Percentiles rank a stretch among this genome's conserved stretches.
phyloP scores from a whole-genome alignment of 2,797 vertebrate genomes.

The Malurus leucopterus region DNA sequence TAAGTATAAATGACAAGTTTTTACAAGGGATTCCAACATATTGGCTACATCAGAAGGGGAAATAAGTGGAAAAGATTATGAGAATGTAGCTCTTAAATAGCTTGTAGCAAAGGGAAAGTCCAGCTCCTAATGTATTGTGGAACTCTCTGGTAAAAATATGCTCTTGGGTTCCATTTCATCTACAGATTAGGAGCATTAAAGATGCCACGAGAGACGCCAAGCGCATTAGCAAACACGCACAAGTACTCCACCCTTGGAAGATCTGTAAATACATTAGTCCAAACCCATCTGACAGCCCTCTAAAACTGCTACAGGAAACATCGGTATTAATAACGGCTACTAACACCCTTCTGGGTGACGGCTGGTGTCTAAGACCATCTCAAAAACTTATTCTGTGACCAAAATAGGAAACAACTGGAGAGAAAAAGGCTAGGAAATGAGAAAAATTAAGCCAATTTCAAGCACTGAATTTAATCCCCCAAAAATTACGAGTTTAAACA shows the following conservation, averaged over 20 bases:
- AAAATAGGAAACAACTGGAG: not conserved
- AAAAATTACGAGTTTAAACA: not conserved
- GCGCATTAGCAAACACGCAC: not conserved
- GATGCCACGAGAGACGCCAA: not conserved
- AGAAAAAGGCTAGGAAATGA: not conserved
- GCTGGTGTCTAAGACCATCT: not conserved
- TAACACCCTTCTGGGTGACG: not conserved
- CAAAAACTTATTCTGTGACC: not conserved
- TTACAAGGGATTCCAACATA: conserved; percentile 21
- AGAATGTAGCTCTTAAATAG: not conserved
- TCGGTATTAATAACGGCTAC: conserved; percentile 5
- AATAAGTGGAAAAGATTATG: not conserved
- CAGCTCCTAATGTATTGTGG: not conserved
- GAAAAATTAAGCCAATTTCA: not conserved
- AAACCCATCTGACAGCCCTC: not conserved
- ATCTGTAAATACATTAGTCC: not conserved
- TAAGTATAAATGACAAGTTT: conserved; percentile 38
- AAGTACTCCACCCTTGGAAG: conserved; percentile 21
- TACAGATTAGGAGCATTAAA: not conserved
- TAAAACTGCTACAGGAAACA: conserved; percentile 10
- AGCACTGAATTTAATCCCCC: not conserved
- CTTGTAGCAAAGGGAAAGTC: not conserved
- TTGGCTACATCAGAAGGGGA: not conserved
- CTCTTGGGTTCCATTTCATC: not conserved
- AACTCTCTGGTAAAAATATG: conserved; percentile 12